Evolutionary conservation across 2,113 vertebrate species (phyloP).

Genomic region (Callipepla californica): DNA sequence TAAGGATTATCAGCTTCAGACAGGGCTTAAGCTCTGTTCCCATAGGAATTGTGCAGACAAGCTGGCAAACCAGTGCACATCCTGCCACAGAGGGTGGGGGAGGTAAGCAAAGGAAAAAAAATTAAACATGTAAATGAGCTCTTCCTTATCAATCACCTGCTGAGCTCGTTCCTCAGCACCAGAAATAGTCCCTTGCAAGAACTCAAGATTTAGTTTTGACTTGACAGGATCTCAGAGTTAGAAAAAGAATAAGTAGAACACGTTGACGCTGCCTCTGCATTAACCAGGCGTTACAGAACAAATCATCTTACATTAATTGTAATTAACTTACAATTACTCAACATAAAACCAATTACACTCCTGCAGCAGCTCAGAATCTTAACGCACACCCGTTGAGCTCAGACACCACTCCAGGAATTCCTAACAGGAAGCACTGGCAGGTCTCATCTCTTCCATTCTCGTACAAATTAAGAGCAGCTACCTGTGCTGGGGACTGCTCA

Average conservation of each 20-base stretch:
- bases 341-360: not conserved
- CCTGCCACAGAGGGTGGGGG: not conserved
- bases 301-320: not conserved
- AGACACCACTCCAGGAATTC: not conserved
- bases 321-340: not conserved
- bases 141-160: not conserved
- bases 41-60: not conserved
- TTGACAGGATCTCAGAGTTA: not conserved
- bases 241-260: not conserved
- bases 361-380: not conserved
- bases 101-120: not conserved
- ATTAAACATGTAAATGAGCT: not conserved
- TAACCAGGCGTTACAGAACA: not conserved
- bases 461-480: not conserved
- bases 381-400: not conserved
- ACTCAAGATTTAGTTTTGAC: not conserved
- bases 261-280: not conserved
- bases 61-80: not conserved
- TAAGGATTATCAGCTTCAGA: constrained; percentile 7
- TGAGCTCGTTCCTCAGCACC: not conserved
- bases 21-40: not conserved
- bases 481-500: not conserved
- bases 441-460: not conserved
- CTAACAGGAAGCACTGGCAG: not conserved
- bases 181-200: not conserved